Evolutionary conservation across 1,140 invertebrate species (phyloP).

Genomic region (Brachionus koreanus): DNA sequence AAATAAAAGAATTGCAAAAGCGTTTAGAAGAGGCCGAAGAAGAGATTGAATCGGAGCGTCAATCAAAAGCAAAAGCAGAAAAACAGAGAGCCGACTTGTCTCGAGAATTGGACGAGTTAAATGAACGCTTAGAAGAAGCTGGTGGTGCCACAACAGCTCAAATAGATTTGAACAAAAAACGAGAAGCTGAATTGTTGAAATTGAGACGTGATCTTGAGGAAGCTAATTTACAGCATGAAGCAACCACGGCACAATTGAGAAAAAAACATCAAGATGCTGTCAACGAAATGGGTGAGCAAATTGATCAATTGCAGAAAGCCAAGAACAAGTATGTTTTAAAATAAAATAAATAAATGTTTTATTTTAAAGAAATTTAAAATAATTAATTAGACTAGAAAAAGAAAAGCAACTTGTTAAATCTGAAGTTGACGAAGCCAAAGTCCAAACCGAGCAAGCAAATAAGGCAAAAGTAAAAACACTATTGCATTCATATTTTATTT

Average conservation of each 20-base stretch:
- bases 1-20: slow-evolving; percentile 85
- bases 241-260: slow-evolving; percentile 84
- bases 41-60: slow-evolving; percentile 92
- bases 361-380: neutral
- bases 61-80: slow-evolving; percentile 77
- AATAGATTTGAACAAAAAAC: slow-evolving; percentile 98
- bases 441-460: slow-evolving; percentile 76
- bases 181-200: slow-evolving; percentile 95
- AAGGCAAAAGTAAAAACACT: slow-evolving; percentile 79
- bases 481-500: neutral
- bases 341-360: too few species aligned
- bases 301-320: slow-evolving; percentile 97
- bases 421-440: slow-evolving; percentile 87
- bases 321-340: slow-evolving; percentile 87
- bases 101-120: slow-evolving; percentile 91
- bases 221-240: slow-evolving; percentile 94
- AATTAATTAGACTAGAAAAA: slow-evolving; percentile 36
- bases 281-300: slow-evolving; percentile 92
- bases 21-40: slow-evolving; percentile 94
- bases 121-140: slow-evolving; percentile 93
- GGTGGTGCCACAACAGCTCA: slow-evolving; percentile 97
- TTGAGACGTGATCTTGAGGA: slow-evolving; percentile 96
- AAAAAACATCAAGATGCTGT: slow-evolving; percentile 99
- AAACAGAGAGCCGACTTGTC: slow-evolving; percentile 93
- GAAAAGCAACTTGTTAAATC: slow-evolving; percentile 65